Evolutionary conservation across 1,140 invertebrate genomes (phyloP).

Genomic region (Drosophila carrolli): DNA sequence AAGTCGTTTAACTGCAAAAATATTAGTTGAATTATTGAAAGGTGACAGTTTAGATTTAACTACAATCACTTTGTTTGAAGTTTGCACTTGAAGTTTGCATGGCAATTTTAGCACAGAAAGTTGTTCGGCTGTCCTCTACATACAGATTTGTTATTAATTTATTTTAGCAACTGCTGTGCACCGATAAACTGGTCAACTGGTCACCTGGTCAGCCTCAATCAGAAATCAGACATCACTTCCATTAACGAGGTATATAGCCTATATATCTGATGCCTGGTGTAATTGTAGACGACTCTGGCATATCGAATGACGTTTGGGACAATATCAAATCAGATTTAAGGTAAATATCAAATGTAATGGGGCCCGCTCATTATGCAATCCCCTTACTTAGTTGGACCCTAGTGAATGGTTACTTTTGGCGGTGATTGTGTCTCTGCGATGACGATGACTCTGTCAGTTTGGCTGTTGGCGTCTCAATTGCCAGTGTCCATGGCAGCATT

Average conservation of each 20-base stretch:
- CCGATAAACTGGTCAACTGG: conserved; percentile 9
- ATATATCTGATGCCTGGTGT: conserved; percentile 24
- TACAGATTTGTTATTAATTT: conserved; percentile 21
- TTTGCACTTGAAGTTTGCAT: conserved; percentile 23
- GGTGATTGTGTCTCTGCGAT: conserved; percentile 34
- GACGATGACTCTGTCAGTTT: conserved; percentile 45
- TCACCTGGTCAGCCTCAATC: conserved; percentile 7
- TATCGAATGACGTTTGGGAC: conserved; percentile 74
- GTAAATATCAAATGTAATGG: conserved; percentile 70
- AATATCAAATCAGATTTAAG: conserved; percentile 76
- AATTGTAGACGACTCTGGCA: conserved; percentile 73
- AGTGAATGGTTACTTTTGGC: conserved; percentile 59
- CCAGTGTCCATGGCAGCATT: conserved; percentile 35
- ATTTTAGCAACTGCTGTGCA: neutral
- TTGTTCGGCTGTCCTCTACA: conserved; percentile 45
- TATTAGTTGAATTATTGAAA: conserved; percentile 27
- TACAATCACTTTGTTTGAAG: conserved; percentile 41
- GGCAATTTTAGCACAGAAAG: conserved; percentile 30
- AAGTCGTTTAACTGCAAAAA: conserved; percentile 67
- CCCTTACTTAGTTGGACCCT: conserved; percentile 63
- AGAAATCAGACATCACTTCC: conserved; percentile 29
- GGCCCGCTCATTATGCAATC: conserved; percentile 62
- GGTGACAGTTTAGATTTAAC: conserved; percentile 15
- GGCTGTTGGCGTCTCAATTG: conserved; percentile 51
- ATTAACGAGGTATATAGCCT: neutral